Conservation (phyloP, 2,113 vertebrate species). For the Melanerpes aurifrons region DNA sequence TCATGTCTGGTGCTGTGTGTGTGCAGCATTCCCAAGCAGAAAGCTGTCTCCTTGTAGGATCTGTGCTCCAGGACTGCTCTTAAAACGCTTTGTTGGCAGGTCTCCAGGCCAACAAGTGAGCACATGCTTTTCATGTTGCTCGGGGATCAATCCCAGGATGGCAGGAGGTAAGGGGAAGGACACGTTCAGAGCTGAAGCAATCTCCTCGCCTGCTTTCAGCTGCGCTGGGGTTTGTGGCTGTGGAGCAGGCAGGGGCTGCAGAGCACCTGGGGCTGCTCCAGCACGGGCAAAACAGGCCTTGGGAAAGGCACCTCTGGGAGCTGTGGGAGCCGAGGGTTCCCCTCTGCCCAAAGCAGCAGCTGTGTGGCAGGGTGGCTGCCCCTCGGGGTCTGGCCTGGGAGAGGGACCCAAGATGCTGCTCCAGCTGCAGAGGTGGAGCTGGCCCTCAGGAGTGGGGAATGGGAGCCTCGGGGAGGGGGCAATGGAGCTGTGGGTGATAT, state of each 20-base stretch:
- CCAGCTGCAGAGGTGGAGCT: neutral
- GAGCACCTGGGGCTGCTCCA: neutral
- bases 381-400: neutral
- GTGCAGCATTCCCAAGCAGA: conserved; percentile 62
- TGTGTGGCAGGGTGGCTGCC: neutral
- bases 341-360: rapidly evolving
- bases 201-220: neutral
- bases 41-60: conserved; percentile 59
- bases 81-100: conserved; percentile 60
- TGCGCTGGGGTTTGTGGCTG: neutral
- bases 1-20: conserved; percentile 64
- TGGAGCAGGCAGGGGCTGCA: neutral
- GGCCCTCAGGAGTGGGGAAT: neutral
- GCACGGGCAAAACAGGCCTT: neutral
- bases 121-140: conserved; percentile 57
- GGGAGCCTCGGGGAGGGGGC: neutral
- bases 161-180: conserved; percentile 45
- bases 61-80: conserved; percentile 65
- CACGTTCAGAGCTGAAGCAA: neutral
- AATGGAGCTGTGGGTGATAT: neutral
- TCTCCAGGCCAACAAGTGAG: conserved; percentile 66
- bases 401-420: neutral
- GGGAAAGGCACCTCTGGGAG: neutral
- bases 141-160: conserved; percentile 31
- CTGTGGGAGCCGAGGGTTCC: neutral